These are phyloP conservation scores for Gyrodactylus salaris DNA, from an alignment of 1,140 invertebrate genomes.

Conservation along the genomic window DNA sequence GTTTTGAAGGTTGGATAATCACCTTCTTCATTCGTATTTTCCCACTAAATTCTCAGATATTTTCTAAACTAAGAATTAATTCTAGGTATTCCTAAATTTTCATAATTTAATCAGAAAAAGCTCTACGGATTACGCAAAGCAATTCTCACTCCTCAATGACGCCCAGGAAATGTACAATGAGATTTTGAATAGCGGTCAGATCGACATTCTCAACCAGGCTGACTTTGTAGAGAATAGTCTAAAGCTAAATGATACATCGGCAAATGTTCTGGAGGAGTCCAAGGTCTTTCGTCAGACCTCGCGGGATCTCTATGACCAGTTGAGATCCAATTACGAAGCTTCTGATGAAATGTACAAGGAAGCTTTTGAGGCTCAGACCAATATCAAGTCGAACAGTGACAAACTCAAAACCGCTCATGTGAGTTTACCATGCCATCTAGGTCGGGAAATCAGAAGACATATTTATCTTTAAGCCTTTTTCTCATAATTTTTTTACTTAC, in stretches of 20 bases:
- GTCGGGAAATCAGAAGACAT: too few relatives aligned
- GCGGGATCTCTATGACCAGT: not conserved
- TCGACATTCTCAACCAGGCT: not conserved
- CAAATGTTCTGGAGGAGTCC: not conserved
- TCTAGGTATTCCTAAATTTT: too few relatives aligned
- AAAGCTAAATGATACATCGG: not conserved
- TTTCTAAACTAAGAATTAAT: too few relatives aligned
- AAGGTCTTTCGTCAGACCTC: not conserved
- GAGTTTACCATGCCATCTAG: too few relatives aligned
- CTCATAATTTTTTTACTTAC: not conserved
- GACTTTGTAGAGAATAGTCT: not conserved
- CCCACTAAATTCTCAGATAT: too few relatives aligned
- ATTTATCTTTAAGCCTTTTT: too few relatives aligned
- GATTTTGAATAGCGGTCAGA: not conserved
- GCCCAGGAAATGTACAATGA: not conserved
- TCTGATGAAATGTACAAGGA: not conserved
- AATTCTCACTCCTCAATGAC: not conserved
- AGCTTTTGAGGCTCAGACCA: not conserved
- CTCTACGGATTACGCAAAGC: not conserved
- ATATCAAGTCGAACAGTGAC: not conserved
- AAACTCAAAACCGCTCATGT: not conserved
- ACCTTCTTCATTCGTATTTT: too few relatives aligned
- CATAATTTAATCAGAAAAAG: too few relatives aligned
- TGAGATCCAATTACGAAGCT: not conserved
- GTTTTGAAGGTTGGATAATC: too few relatives aligned